Conservation (phyloP, 2,888 invertebrate species). For the Phragmatobia fuliginosa region DNA sequence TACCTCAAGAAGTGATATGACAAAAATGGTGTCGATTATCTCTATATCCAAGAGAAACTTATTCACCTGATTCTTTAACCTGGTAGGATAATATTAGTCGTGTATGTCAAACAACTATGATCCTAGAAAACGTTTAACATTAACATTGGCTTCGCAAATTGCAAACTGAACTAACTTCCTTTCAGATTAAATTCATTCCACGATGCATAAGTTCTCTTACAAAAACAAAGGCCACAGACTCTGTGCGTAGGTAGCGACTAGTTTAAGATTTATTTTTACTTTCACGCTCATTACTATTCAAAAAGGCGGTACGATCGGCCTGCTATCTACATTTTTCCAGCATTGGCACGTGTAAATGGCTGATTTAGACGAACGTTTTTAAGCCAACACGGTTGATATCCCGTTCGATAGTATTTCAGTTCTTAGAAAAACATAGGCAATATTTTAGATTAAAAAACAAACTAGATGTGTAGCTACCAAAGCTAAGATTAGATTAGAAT, state of each 20-base stretch:
- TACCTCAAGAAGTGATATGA: too few species aligned
- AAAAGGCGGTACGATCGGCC: background rate
- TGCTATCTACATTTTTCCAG: background rate
- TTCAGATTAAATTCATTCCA: background rate
- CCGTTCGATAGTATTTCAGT: background rate
- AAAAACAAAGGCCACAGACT: slow-evolving; percentile 7
- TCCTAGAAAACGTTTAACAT: background rate
- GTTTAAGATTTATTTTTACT: slow-evolving; percentile 2
- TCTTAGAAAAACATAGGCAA: background rate
- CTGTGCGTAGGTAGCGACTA: background rate
- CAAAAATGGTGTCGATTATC: too few species aligned
- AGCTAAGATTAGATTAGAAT: too few species aligned
- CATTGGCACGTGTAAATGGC: background rate
- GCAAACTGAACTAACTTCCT: background rate
- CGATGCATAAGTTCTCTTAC: slow-evolving; percentile 6
- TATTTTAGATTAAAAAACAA: too few species aligned
- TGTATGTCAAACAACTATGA: background rate
- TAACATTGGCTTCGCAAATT: background rate
- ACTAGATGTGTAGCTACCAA: too few species aligned
- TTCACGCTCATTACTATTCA: slow-evolving; percentile 9
- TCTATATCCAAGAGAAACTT: too few species aligned
- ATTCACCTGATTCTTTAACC: background rate
- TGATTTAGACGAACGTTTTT: background rate
- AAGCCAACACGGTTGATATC: background rate
- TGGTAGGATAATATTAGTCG: background rate